Conservation (phyloP, 2,888 invertebrate species). For the Agrotis clavis region DNA sequence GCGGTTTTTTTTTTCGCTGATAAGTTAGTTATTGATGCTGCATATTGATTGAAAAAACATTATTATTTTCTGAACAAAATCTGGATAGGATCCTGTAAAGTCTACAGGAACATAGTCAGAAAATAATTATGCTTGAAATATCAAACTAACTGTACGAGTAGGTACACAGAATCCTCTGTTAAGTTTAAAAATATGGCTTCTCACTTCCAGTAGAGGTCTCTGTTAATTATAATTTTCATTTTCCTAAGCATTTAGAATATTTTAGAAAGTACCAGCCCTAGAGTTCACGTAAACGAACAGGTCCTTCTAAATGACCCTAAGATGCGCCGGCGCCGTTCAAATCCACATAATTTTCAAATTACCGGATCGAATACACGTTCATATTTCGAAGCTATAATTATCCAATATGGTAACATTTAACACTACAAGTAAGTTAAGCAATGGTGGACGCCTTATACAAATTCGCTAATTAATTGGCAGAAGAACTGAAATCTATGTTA, state of each 20-base stretch:
- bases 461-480: constrained; percentile 58
- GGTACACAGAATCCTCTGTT: background rate
- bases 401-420: constrained; percentile 55
- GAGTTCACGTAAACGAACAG: constrained; percentile 39
- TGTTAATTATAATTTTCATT: too few species aligned
- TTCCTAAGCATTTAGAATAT: constrained; percentile 35
- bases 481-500: constrained; percentile 49
- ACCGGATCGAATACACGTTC: constrained; percentile 47
- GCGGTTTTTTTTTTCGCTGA: background rate
- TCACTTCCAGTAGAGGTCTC: too few species aligned
- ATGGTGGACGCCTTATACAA: constrained; percentile 55
- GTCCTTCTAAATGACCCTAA: constrained; percentile 51
- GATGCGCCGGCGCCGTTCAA: constrained; percentile 55
- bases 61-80: too few species aligned
- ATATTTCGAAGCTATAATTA: constrained; percentile 58
- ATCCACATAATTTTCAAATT: constrained; percentile 58
- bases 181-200: background rate
- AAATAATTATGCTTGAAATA: background rate
- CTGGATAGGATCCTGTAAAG: too few species aligned
- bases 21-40: too few species aligned
- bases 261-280: constrained; percentile 48
- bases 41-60: too few species aligned
- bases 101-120: too few species aligned
- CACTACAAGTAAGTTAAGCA: constrained; percentile 40
- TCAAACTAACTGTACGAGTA: background rate